Base-by-base conservation (phyloP, 2,888 invertebrate genomes). In the Caenorhabditis afra region DNA sequence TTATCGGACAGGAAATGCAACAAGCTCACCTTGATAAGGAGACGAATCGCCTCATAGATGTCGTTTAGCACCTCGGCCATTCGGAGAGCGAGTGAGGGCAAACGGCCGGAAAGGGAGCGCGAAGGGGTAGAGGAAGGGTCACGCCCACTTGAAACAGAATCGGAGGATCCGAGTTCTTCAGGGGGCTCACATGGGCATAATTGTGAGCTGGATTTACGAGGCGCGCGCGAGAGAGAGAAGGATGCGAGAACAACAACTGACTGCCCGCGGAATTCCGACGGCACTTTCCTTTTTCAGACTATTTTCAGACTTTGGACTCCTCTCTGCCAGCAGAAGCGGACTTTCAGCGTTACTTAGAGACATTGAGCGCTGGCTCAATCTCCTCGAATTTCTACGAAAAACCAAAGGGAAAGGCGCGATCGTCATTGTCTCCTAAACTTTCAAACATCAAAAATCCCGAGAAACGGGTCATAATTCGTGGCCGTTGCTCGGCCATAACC, bases 31-130 rank as follows among this genome's bases (percentile, higher is more conserved):
- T 76, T 76, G 52, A 76, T 68, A 35, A 76, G 44, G 22, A 68
- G 64, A 29, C 61, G 68, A 64, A 76, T 57, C 11, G 62, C 50
- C 39, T 76, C 76, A 68, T 68, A 76, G 50, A 76, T 57, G 4
- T 76, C 76, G 23, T 68, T 57, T 16, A 75, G 67, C 37, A 62
- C 75, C 61, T 67, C 74, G 57, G 65, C n/a, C 74, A 74, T 74
- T 45, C 35, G 57, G 58, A 45, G 59, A 41, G 10, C 23, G 37
- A 37, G 52, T 45, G 65, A 52, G 39, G 29, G 50, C 41, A 65
- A 64, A 44, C 4, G 7, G 29, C 29, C 52, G 44, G 45, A 58
- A 45, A 44, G 8, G 14, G 65, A 55, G 59, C 53, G 44, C 45
- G 18, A 49, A n/a, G n/a, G n/a, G n/a, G n/a, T 12, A 29, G 35